Base-by-base conservation (phyloP, 2,113 vertebrate genomes). In the Vulpes vulpes region DNA sequence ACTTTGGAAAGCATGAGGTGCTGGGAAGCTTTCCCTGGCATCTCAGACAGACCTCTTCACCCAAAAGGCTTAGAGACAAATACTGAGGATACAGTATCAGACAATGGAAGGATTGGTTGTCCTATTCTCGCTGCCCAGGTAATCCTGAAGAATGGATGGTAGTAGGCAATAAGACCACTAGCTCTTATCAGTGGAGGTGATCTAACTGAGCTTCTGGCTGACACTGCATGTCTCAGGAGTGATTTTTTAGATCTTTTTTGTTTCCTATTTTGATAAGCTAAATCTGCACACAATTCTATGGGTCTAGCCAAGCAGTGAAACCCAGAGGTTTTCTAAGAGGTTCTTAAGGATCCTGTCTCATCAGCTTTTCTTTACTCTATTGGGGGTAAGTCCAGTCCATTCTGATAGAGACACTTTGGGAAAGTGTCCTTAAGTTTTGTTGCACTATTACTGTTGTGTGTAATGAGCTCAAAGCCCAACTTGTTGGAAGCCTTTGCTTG, bases 401-500 rank as follows among this genome's bases (percentile, higher is more conserved):
- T 53, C 5, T 85, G 49, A 93, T 3, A 35, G 19, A 83, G 64
- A 23, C 15, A 25, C 32, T 67, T 83, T 22, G 25, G 93, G 79
- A 43, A 49, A 35, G 51, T 55, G 32, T 15, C 38, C 97, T 22
- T 51, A 35, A 16, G 2, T 38, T 35, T 8, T 3, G 0, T 60
- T 87, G 23, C 83, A 27, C 73, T 81, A 74, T 95, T 62, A 30
- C 49, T 97, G 49, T 15, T 89, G 2, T 86, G 51, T 51, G 60
- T 71, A 27, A 32, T 14, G 16, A 59, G 64, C 74, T 93, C 49
- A 62, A 20, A 90, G 22, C 10, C 23, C 49, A 95, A 4, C 15
- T 79, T 60, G n/a, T 35, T 35, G 95, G n/a, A 96, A 91, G 80
- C 2, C 65, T 98, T 98, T 94, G 67, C 57, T 94, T 64, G 73